Conservation (phyloP, 2,888 invertebrate species). For the Cryptocephalus moraei region DNA sequence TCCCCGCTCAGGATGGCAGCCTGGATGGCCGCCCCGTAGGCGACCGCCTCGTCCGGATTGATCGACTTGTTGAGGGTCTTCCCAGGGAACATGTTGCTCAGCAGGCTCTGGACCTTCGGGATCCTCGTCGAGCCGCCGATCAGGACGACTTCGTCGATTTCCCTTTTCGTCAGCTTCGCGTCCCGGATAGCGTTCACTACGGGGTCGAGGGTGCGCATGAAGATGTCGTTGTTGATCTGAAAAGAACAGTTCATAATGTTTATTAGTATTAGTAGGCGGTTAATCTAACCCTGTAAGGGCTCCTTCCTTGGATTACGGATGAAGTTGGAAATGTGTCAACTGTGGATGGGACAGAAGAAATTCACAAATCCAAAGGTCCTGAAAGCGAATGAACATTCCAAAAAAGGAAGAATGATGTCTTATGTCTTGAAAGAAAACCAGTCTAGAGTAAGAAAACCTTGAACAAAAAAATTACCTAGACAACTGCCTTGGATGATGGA, state of each 20-base stretch:
- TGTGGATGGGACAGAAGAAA: too few relatives aligned
- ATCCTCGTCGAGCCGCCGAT: slow-evolving; percentile 61
- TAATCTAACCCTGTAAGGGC: too few relatives aligned
- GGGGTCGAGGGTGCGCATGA: slow-evolving; percentile 51
- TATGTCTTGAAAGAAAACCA: too few relatives aligned
- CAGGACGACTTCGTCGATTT: slow-evolving; percentile 47
- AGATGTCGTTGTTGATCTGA: slow-evolving; percentile 49
- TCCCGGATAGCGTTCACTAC: slow-evolving; percentile 55
- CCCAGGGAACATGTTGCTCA: slow-evolving; percentile 42
- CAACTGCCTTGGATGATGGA: too few relatives aligned
- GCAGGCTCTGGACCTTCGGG: slow-evolving; percentile 53
- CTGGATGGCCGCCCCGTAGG: slow-evolving; percentile 58
- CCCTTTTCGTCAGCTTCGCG: slow-evolving; percentile 48
- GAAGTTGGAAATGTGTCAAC: too few relatives aligned
- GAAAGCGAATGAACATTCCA: too few relatives aligned
- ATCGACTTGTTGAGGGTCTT: slow-evolving; percentile 58
- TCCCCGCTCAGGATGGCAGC: slow-evolving; percentile 51
- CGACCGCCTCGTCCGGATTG: slow-evolving; percentile 63
- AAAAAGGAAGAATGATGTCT: too few relatives aligned
- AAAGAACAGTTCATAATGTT: neutral
- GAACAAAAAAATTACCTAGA: too few relatives aligned
- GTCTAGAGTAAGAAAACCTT: too few relatives aligned
- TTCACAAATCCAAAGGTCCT: too few relatives aligned
- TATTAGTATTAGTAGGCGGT: too few relatives aligned
- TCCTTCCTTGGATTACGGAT: too few relatives aligned